Percentiles rank a stretch among this genome's conserved stretches.
Evolutionary conservation across 2,797 vertebrate species (phyloP).

Genomic region (Hapalemur alaotrensis): DNA sequence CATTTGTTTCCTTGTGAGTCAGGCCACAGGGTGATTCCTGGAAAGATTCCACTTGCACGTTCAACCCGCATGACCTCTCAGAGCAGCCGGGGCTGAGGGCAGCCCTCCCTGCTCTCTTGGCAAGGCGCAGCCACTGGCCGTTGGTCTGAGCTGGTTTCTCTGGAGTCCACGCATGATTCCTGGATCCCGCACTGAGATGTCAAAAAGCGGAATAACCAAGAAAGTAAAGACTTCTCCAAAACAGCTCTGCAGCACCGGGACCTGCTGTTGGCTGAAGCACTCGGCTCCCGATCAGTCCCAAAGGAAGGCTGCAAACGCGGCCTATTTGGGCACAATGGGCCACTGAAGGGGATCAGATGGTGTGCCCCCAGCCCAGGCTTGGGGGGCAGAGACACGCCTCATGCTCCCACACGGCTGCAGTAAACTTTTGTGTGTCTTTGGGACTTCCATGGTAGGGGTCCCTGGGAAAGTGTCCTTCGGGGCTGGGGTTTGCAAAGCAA

Average conservation of each 20-base stretch:
- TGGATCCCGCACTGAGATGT: background rate
- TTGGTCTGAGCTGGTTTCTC: background rate
- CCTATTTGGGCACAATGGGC: background rate
- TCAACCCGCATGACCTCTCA: background rate
- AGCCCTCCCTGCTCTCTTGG: background rate
- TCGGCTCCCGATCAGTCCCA: background rate
- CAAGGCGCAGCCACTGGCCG: background rate
- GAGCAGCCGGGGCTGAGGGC: background rate
- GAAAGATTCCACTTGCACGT: background rate
- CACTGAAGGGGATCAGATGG: background rate
- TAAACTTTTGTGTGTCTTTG: background rate
- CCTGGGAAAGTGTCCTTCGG: background rate
- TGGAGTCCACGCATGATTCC: background rate
- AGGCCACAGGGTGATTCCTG: background rate
- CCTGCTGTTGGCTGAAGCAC: background rate
- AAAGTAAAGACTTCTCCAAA: constrained; percentile 39
- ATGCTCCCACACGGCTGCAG: background rate
- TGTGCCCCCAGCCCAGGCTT: background rate
- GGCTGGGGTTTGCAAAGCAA: background rate
- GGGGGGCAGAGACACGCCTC: background rate
- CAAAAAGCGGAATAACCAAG: background rate
- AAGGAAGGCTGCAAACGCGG: background rate
- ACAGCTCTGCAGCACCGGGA: background rate
- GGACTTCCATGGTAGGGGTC: background rate
- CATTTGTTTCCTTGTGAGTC: background rate